Conservation (phyloP, 2,888 invertebrate species). For the Orthosia incerta region DNA sequence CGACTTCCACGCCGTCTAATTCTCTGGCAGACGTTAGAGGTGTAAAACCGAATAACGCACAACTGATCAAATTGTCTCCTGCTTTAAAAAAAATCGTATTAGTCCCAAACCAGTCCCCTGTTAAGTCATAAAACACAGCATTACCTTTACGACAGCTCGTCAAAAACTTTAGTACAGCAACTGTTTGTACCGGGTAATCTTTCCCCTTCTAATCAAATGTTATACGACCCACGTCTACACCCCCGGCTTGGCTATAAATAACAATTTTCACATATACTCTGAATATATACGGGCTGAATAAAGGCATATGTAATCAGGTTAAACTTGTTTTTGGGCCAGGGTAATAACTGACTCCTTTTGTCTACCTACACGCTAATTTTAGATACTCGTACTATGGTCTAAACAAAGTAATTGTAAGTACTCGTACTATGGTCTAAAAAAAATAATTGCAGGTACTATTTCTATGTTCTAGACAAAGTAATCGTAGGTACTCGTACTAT, state of each 20-base stretch:
- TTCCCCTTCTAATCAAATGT: constrained; percentile 57
- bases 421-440: too few species aligned
- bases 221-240: constrained; percentile 36
- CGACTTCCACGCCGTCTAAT: neutral
- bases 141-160: constrained; percentile 59
- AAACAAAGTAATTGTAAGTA: too few species aligned
- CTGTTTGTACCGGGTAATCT: constrained; percentile 52
- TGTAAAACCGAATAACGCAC: neutral
- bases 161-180: constrained; percentile 52
- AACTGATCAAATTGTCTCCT: neutral
- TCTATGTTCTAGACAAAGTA: too few species aligned
- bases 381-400: too few species aligned
- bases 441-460: too few species aligned
- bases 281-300: constrained; percentile 17
- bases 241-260: constrained; percentile 29
- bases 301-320: constrained; percentile 27
- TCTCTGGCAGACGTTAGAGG: too few species aligned
- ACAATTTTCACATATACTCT: constrained; percentile 15
- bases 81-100: neutral
- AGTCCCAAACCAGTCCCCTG: constrained; percentile 7
- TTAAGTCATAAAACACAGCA: constrained; percentile 52
- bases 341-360: too few species aligned
- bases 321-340: constrained; percentile 7
- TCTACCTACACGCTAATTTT: too few species aligned
- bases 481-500: too few species aligned